Evolutionary conservation across 2,113 vertebrate genomes (phyloP).

Genomic region (Neolamprologus kungweensis): DNA sequence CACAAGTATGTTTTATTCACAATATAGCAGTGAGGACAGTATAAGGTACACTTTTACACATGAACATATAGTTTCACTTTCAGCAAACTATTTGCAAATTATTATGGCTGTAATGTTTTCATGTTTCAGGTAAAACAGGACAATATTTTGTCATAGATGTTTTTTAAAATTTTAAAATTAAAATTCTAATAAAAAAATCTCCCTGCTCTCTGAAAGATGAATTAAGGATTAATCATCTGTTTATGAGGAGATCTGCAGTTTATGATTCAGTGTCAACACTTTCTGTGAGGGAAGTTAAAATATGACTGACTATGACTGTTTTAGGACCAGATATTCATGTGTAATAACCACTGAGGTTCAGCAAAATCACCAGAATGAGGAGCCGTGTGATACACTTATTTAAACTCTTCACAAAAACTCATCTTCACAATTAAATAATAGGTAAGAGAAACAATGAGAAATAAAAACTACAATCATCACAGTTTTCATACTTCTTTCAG

Average conservation of each 20-base stretch:
- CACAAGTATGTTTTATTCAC: background rate
- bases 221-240: background rate
- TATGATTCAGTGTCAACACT: accelerated
- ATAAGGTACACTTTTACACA: accelerated
- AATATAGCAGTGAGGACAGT: background rate
- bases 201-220: background rate
- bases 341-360: background rate
- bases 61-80: background rate
- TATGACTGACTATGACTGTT: background rate
- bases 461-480: background rate
- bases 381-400: accelerated
- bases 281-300: background rate
- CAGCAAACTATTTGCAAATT: accelerated
- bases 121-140: background rate
- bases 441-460: background rate
- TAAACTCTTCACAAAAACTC: background rate
- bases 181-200: background rate
- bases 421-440: background rate
- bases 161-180: no score
- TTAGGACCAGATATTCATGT: background rate
- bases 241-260: background rate
- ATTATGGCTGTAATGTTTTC: background rate
- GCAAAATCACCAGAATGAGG: background rate
- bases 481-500: background rate
- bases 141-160: background rate